Percentiles rank a stretch among this genome's conserved stretches.
Conservation (phyloP, 2,888 invertebrate genomes). For the Chydorus sphaericus region DNA sequence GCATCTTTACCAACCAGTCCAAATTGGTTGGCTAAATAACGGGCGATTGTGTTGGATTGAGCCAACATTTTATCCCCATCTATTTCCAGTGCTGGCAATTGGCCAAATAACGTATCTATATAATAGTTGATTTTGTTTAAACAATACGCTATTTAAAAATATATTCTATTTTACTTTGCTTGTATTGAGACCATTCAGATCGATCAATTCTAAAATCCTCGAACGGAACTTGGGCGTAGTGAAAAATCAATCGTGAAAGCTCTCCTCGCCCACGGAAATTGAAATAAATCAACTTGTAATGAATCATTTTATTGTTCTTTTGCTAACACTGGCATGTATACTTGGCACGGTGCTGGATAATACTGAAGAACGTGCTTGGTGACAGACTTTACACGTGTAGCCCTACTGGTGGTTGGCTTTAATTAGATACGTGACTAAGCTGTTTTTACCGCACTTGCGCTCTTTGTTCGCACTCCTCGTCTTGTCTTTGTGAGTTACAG, state of each 20-base stretch:
- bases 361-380: too few relatives aligned
- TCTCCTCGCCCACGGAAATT: slow-evolving; percentile 19
- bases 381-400: too few relatives aligned
- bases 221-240: slow-evolving; percentile 14
- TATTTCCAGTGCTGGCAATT: slow-evolving; percentile 39
- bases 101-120: not conserved
- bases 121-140: not conserved
- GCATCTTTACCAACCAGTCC: slow-evolving; percentile 25
- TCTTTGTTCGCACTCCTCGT: too few relatives aligned
- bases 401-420: too few relatives aligned
- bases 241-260: slow-evolving; percentile 10
- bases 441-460: too few relatives aligned
- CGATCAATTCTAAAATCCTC: slow-evolving; percentile 18
- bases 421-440: too few relatives aligned
- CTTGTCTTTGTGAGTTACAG: too few relatives aligned
- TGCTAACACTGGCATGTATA: too few relatives aligned
- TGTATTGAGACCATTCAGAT: slow-evolving; percentile 19
- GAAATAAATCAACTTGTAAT: slow-evolving; percentile 19
- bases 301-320: slow-evolving; percentile 14
- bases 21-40: slow-evolving; percentile 46
- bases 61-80: slow-evolving; percentile 43
- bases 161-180: slow-evolving; percentile 17
- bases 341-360: too few relatives aligned
- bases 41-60: slow-evolving; percentile 43
- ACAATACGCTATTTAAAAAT: not conserved